Evolutionary conservation across 2,888 invertebrate species (phyloP).

Genomic region (Bellardia pandia): DNA sequence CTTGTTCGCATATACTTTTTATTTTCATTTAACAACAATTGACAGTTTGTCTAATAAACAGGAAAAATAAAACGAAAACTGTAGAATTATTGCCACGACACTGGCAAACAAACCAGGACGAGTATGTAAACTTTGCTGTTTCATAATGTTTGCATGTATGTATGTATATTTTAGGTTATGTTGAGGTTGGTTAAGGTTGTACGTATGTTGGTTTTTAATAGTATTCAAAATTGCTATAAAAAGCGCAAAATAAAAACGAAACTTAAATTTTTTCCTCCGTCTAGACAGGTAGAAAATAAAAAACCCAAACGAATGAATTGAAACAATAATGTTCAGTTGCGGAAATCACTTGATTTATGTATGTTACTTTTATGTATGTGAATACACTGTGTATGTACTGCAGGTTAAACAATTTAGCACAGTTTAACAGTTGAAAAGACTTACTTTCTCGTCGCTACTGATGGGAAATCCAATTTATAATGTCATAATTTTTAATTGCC

Average conservation of each 20-base stretch:
- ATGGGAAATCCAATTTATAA: slow-evolving; percentile 64
- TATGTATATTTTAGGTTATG: slow-evolving; percentile 26
- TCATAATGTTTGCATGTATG: background rate
- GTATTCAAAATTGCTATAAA: slow-evolving; percentile 45
- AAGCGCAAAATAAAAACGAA: slow-evolving; percentile 45
- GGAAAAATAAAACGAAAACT: slow-evolving; percentile 11
- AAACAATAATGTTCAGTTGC: slow-evolving; percentile 70
- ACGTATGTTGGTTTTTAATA: slow-evolving; percentile 24
- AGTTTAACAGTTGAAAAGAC: slow-evolving; percentile 54
- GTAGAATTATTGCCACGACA: slow-evolving; percentile 35
- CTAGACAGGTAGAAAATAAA: slow-evolving; percentile 67
- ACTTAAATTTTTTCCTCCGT: slow-evolving; percentile 69
- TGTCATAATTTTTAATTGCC: slow-evolving; percentile 72
- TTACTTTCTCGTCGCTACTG: slow-evolving; percentile 30
- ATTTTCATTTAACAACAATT: slow-evolving; percentile 55
- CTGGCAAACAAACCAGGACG: background rate
- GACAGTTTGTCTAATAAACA: slow-evolving; percentile 53
- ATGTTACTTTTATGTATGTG: slow-evolving; percentile 36
- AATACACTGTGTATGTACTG: background rate
- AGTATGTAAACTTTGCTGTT: background rate
- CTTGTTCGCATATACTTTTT: slow-evolving; percentile 35
- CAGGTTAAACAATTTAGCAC: slow-evolving; percentile 59
- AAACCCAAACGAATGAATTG: slow-evolving; percentile 43
- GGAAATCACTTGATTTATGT: slow-evolving; percentile 73
- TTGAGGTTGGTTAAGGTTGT: slow-evolving; percentile 58